Percentiles rank a stretch among this genome's conserved stretches.
These are phyloP conservation scores for Trididemnum clinides DNA, from an alignment of 23 tunicate species.

Conservation along the genomic window DNA sequence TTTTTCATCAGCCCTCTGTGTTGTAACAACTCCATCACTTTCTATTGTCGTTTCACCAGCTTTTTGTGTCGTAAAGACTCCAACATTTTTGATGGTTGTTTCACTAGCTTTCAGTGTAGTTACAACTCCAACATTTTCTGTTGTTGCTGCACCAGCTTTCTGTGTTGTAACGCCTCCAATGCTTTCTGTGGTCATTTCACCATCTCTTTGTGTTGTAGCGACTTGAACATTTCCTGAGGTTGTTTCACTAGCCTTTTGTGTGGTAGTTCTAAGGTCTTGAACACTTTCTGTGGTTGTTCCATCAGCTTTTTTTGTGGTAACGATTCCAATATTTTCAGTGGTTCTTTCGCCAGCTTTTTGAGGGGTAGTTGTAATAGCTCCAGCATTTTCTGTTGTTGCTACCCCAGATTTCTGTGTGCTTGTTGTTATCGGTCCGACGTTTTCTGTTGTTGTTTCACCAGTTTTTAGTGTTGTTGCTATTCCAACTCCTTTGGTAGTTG, in stretches of 20 bases:
- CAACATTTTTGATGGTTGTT: conserved; percentile 23
- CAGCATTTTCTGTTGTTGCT: conserved; percentile 38
- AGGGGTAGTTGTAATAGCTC: conserved; percentile 34
- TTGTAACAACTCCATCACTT: conserved; percentile 1
- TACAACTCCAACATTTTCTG: conserved; percentile 23
- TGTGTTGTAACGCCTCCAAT: background rate
- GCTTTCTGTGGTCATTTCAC: conserved; percentile 25
- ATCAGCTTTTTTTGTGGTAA: conserved; percentile 24
- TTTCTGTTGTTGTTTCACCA: conserved; percentile 41
- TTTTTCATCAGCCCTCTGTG: conserved; percentile 6
- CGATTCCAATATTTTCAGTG: conserved; percentile 11
- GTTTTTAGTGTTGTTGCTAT: conserved; percentile 25
- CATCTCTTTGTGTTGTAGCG: conserved; percentile 8
- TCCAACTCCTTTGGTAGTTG: conserved; percentile 12
- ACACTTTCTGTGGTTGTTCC: conserved; percentile 32
- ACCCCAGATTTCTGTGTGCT: conserved; percentile 18
- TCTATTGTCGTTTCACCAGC: conserved; percentile 37
- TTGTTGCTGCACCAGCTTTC: conserved; percentile 38
- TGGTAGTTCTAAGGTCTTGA: conserved; percentile 29
- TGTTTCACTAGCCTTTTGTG: background rate
- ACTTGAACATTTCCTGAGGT: conserved; percentile 12
- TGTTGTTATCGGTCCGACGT: conserved; percentile 9
- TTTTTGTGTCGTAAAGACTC: background rate
- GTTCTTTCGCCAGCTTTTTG: conserved; percentile 40
- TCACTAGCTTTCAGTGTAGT: background rate